Evolutionary conservation across 2,888 invertebrate species (phyloP).

Genomic region (Trichopoda pennipes): DNA sequence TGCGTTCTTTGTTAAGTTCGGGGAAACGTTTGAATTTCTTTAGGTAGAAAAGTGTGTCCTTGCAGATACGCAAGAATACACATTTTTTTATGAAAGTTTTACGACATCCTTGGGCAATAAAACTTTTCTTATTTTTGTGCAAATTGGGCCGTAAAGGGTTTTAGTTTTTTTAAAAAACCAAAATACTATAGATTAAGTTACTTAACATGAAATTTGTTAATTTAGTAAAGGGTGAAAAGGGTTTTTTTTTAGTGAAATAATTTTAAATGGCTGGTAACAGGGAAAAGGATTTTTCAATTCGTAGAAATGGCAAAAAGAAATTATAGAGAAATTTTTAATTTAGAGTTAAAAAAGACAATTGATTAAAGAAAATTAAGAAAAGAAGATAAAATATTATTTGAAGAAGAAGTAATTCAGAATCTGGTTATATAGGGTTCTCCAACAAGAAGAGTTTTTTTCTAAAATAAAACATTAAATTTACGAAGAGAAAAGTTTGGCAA

Average conservation of each 20-base stretch:
- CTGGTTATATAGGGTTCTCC: too few species aligned
- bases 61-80: neutral
- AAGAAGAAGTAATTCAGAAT: too few species aligned
- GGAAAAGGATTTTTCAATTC: neutral
- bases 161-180: slow-evolving; percentile 44
- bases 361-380: too few species aligned
- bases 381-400: too few species aligned
- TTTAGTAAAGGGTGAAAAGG: slow-evolving; percentile 71
- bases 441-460: too few species aligned
- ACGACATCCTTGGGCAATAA: slow-evolving; percentile 22
- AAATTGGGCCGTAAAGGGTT: slow-evolving; percentile 39
- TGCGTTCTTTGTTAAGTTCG: slow-evolving; percentile 1
- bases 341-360: too few species aligned
- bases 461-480: too few species aligned
- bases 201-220: slow-evolving; percentile 8
- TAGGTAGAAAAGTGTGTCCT: slow-evolving; percentile 3
- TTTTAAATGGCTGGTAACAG: neutral
- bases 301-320: neutral
- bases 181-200: neutral
- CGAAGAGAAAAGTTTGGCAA: too few species aligned
- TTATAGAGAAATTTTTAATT: too few species aligned
- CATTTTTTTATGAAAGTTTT: slow-evolving; percentile 7
- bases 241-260: slow-evolving; percentile 58
- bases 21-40: neutral
- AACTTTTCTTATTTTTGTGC: neutral